Evolutionary conservation across 2,888 invertebrate species (phyloP).

Genomic region (Stenurella melanura): DNA sequence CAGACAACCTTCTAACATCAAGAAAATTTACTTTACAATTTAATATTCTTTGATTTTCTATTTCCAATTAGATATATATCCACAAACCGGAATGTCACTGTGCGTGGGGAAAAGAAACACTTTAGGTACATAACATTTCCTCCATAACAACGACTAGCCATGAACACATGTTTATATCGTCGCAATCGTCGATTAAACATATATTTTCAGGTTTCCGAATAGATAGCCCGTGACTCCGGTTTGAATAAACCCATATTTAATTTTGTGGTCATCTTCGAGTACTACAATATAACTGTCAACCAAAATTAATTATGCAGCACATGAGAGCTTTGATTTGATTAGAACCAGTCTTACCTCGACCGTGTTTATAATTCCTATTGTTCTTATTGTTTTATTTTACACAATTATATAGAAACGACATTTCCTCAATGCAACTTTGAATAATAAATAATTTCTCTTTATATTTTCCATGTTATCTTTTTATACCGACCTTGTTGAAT

Average conservation of each 20-base stretch:
- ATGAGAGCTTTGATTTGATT: neutral
- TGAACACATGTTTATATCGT: no score
- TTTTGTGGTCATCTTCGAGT: neutral
- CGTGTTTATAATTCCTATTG: neutral
- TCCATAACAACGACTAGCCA: no score
- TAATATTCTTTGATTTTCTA: no score
- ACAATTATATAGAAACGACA: neutral
- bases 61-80: no score
- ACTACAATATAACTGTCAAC: neutral
- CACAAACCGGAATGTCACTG: no score
- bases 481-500: constrained; percentile 13
- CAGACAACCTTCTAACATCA: no score
- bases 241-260: neutral
- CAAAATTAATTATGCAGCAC: neutral
- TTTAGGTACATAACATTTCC: no score
- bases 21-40: no score
- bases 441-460: constrained; percentile 2
- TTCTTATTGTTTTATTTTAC: neutral
- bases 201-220: no score
- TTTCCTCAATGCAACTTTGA: constrained; percentile 16
- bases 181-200: no score
- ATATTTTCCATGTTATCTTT: constrained; percentile 9
- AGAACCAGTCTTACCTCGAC: neutral
- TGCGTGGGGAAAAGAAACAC: no score
- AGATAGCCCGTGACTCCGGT: no score